phyloP scores from a whole-genome alignment of 1,140 invertebrate species.

The Ceratina australensis region DNA sequence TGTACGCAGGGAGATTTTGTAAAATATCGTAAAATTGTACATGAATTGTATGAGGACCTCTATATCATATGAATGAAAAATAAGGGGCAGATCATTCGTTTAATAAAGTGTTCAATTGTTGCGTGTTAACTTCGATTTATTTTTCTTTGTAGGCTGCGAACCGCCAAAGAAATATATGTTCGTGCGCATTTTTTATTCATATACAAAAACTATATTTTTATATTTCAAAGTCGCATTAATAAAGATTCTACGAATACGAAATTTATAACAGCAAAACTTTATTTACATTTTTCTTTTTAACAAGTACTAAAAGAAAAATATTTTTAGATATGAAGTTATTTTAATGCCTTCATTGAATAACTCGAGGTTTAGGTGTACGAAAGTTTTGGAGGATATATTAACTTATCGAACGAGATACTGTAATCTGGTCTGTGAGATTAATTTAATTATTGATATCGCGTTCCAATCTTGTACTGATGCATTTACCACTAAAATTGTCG shows the following conservation, averaged over 20 bases:
- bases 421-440: constrained; percentile 10
- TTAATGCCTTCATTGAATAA: neutral
- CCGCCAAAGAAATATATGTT: neutral
- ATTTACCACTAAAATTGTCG: constrained; percentile 9
- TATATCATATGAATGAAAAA: neutral
- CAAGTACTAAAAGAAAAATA: neutral
- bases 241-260: neutral
- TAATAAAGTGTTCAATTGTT: neutral
- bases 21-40: neutral
- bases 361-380: constrained; percentile 16
- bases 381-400: constrained; percentile 11
- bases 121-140: neutral
- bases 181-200: neutral
- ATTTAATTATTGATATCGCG: constrained; percentile 24
- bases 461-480: constrained; percentile 25
- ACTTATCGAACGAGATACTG: constrained; percentile 20
- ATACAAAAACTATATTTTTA: neutral
- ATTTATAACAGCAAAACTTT: neutral
- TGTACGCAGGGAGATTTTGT: neutral
- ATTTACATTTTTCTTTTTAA: neutral
- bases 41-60: neutral
- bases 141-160: neutral
- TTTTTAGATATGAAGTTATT: neutral
- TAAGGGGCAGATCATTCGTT: neutral
- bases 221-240: neutral